Base-by-base conservation (phyloP, 2,797 vertebrate genomes). In the Acrossocheilus fasciatus region DNA sequence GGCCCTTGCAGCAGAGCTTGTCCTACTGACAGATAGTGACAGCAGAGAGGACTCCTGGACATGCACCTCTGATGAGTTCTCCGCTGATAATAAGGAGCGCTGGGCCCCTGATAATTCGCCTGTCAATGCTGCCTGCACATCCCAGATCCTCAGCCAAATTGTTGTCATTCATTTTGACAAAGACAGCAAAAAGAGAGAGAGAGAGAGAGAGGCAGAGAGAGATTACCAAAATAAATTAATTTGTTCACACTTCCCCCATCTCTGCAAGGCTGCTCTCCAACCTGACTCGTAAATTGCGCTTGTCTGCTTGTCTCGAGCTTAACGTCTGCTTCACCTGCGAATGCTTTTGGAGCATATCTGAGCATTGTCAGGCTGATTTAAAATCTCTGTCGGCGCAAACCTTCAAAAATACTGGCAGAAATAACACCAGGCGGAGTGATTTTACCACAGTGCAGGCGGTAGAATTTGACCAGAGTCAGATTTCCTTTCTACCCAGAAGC, bases 71-170 rank as follows among this genome's bases (percentile, higher is more conserved):
- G 97, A 98, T 99, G 97, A 97, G 96, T 98, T 97, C 97, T 97
- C 96, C 94, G 92, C 95, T 97, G 97, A 98, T 99, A 99, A 99
- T 99, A 97, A 99, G 97, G 95, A 95, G 94, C 95, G 93, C 94
- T 93, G 96, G 97, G 96, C 97, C 96, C 96, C 96, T 97, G 98
- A 98, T 99, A 99, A 99, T 99, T 98, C 97, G 96, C 97, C 97
- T 99, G 98, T 99, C 98, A 98, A 95, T 98, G 97, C 94, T 95
- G 97, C 97, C 97, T 96, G 97, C 95, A 91, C 96, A 95, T 96
- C 95, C 95, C 92, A 96, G 96, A 96, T 97, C 96, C 97, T 96
- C 96, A 96, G 91, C 97, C 96, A 97, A 96, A 96, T 97, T 97
- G 96, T 96, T 96, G 96, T 96, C 97, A 95, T 96, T 97, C 96